These are phyloP conservation scores for Merluccius polli DNA, from an alignment of 2,797 vertebrate genomes.

Conservation along the genomic window DNA sequence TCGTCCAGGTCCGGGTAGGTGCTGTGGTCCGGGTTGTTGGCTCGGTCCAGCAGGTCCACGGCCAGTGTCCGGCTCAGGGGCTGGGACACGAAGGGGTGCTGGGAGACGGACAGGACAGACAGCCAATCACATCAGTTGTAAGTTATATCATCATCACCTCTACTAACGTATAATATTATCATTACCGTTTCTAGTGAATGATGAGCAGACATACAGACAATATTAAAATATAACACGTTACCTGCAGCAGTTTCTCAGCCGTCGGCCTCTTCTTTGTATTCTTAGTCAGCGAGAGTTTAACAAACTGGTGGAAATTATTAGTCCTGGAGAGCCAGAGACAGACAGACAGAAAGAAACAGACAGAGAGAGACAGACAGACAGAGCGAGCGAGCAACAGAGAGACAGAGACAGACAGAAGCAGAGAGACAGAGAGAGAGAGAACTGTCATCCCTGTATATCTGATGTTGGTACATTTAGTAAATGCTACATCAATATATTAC, in stretches of 20 bases:
- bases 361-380: neutral
- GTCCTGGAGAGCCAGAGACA: slow-evolving; percentile 75
- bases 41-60: slow-evolving; percentile 95
- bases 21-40: slow-evolving; percentile 95
- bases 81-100: slow-evolving; percentile 97
- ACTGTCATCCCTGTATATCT: too few species aligned
- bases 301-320: slow-evolving; percentile 97
- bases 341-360: neutral
- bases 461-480: too few species aligned
- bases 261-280: slow-evolving; percentile 95
- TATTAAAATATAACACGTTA: neutral
- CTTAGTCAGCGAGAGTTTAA: slow-evolving; percentile 95
- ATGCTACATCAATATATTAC: neutral
- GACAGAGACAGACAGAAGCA: too few species aligned
- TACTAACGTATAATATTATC: neutral
- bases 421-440: too few species aligned
- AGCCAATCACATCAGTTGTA: neutral
- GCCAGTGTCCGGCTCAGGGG: slow-evolving; percentile 92
- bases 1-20: slow-evolving; percentile 92
- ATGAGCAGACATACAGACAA: neutral
- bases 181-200: too few species aligned
- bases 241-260: slow-evolving; percentile 94
- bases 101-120: slow-evolving; percentile 26
- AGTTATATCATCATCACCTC: neutral
- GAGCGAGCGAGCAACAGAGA: too few species aligned